These are phyloP conservation scores for Gonocerus acuteangulatus DNA, from an alignment of 2,888 invertebrate genomes.

Conservation along the genomic window DNA sequence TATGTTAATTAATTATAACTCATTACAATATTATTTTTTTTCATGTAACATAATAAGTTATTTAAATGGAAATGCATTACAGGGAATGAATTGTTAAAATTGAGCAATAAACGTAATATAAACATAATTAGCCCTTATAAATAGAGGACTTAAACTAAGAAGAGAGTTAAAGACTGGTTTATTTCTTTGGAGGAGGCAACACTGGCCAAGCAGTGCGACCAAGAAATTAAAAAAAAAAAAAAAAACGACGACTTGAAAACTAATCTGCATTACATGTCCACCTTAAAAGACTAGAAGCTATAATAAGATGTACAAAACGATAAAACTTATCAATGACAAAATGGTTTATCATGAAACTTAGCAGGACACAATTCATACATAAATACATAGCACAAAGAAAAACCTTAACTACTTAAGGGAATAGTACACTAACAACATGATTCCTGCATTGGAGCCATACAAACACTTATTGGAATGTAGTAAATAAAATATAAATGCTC, in stretches of 20 bases:
- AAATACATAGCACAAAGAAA: conserved; percentile 16
- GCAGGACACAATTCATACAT: background rate
- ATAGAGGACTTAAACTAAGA: background rate
- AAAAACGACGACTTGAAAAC: background rate
- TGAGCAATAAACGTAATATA: conserved; percentile 20
- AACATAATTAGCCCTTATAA: background rate
- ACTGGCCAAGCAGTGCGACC: background rate
- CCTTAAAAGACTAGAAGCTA: conserved; percentile 23
- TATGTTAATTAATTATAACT: conserved; percentile 9
- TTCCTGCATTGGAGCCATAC: no score
- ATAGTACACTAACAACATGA: background rate
- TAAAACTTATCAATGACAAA: conserved; percentile 1
- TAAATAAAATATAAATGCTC: no score
- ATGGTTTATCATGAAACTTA: no score
- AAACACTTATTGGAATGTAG: no score
- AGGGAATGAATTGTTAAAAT: conserved; percentile 22
- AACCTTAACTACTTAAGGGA: background rate
- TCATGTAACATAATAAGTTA: conserved; percentile 1
- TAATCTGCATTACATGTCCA: conserved; percentile 2
- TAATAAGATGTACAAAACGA: conserved; percentile 16
- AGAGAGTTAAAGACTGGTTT: background rate
- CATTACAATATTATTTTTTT: background rate
- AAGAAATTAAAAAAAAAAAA: background rate
- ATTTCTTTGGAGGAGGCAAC: conserved; percentile 18
- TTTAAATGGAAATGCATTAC: conserved; percentile 13